phyloP scores from a whole-genome alignment of 2,797 vertebrate species.

The Anomalospiza imberbis region DNA sequence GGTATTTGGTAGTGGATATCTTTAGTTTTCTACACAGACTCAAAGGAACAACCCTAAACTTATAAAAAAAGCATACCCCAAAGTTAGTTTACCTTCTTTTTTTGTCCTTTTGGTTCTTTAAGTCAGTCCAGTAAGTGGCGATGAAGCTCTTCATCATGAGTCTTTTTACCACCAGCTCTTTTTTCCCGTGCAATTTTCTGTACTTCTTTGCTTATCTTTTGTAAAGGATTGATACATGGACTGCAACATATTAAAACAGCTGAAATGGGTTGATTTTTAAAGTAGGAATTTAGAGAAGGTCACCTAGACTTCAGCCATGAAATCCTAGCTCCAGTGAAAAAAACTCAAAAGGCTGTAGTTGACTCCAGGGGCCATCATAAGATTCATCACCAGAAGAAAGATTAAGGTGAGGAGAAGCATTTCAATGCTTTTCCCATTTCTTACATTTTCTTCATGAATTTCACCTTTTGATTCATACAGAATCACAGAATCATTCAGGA shows the following conservation, averaged over 20 bases:
- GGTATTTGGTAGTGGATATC: not conserved
- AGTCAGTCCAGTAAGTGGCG: not conserved
- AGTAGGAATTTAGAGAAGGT: not conserved
- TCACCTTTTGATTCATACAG: not conserved
- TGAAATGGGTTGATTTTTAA: not conserved
- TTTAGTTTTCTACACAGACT: not conserved
- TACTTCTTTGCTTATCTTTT: not conserved
- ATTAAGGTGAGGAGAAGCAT: not conserved
- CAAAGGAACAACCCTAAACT: not conserved
- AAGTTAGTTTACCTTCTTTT: not conserved
- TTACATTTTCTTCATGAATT: not conserved
- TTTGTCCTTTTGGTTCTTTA: not conserved
- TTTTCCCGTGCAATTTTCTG: not conserved
- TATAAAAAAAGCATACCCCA: not conserved
- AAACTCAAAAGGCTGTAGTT: not conserved
- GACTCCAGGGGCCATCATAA: not conserved
- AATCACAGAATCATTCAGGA: not conserved
- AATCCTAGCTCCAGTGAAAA: not conserved
- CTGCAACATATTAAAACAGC: conserved; percentile 59
- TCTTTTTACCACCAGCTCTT: not conserved
- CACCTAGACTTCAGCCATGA: not conserved
- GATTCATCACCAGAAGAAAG: not conserved
- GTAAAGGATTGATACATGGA: conserved; percentile 13
- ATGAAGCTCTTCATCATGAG: not conserved
- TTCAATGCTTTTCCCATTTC: not conserved